Percentiles rank a stretch among this genome's conserved stretches.
Conservation (phyloP, 2,113 vertebrate species). For the Phrynosoma blainvillii region DNA sequence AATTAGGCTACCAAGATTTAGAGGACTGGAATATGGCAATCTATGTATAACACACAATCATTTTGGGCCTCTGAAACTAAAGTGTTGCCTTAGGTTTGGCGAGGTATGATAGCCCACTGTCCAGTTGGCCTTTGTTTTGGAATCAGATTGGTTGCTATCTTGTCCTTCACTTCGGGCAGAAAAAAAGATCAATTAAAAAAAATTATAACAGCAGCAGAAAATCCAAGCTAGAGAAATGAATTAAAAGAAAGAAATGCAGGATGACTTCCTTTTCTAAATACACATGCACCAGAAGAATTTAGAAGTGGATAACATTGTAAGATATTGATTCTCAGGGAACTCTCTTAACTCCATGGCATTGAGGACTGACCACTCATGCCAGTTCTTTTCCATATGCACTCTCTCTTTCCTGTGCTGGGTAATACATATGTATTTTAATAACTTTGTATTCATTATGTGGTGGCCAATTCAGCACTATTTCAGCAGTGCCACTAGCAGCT, state of each 20-base stretch:
- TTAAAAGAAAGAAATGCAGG: not conserved
- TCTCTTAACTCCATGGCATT: not conserved
- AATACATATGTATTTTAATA: not conserved
- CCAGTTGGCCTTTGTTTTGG: not conserved
- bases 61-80: too few species aligned
- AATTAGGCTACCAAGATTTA: too few species aligned
- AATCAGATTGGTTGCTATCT: not conserved
- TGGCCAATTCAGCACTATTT: too few species aligned
- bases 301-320: not conserved
- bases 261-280: not conserved
- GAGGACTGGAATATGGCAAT: too few species aligned
- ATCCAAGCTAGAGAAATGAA: not conserved
- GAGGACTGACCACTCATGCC: not conserved
- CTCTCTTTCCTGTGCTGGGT: too few species aligned
- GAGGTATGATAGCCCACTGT: too few species aligned
- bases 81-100: too few species aligned
- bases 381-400: not conserved
- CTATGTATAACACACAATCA: too few species aligned
- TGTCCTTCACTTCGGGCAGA: not conserved
- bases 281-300: not conserved
- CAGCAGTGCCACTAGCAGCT: too few species aligned
- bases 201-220: not conserved
- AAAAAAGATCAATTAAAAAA: not conserved
- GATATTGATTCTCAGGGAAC: not conserved
- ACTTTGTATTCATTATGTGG: too few species aligned